Conservation (phyloP, 1,140 invertebrate species). For the Sarcophaga peregrina region DNA sequence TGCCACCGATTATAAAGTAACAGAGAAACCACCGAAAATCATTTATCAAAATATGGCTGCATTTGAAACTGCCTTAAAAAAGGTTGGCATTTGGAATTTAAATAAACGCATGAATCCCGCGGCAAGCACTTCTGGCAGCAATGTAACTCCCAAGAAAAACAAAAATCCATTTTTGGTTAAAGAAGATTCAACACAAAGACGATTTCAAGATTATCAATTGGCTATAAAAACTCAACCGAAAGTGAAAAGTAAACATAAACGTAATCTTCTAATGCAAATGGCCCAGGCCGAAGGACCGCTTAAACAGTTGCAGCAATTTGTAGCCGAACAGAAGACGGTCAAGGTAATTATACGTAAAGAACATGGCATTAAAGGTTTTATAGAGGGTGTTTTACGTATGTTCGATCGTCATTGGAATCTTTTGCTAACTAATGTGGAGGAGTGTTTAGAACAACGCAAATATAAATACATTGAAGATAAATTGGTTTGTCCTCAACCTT, state of each 20-base stretch:
- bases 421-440: conserved; percentile 85
- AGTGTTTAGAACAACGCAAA: conserved; percentile 80
- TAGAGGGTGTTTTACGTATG: conserved; percentile 83
- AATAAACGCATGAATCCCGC: conserved; percentile 49
- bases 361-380: conserved; percentile 77
- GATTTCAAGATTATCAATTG: conserved; percentile 58
- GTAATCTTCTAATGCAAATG: conserved; percentile 76
- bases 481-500: conserved; percentile 39
- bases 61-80: conserved; percentile 57
- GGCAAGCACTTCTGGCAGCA: not conserved
- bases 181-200: conserved; percentile 43
- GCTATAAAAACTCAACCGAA: conserved; percentile 52
- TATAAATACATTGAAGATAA: conserved; percentile 57
- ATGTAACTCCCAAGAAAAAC: not conserved
- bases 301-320: conserved; percentile 72
- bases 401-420: conserved; percentile 98
- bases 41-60: conserved; percentile 61
- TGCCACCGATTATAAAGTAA: conserved; percentile 69
- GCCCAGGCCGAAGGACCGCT: conserved; percentile 73
- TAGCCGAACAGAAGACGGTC: conserved; percentile 71
- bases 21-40: conserved; percentile 59
- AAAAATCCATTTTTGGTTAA: conserved; percentile 27
- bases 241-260: conserved; percentile 54
- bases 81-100: conserved; percentile 55
- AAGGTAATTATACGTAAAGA: conserved; percentile 77